Conservation (phyloP, 2,113 vertebrate species). For the Phylloscopus whistleri region DNA sequence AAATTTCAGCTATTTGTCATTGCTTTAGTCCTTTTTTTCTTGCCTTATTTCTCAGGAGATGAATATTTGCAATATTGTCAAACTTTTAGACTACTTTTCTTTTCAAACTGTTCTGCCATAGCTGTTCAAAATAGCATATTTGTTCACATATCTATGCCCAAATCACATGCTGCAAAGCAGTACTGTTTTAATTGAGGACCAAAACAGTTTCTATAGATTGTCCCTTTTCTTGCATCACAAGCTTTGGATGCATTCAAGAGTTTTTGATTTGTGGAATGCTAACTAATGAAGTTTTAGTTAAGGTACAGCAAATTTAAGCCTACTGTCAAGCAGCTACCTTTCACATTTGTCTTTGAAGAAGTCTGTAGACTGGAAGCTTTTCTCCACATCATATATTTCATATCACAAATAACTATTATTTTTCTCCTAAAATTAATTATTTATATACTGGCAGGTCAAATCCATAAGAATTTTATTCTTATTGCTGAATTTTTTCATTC, state of each 20-base stretch:
- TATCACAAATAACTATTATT: background rate
- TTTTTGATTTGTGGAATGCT: background rate
- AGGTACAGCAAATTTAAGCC: background rate
- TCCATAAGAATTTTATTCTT: background rate
- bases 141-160: background rate
- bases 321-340: background rate
- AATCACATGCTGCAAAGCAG: background rate
- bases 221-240: background rate
- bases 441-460: background rate
- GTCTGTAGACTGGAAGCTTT: background rate
- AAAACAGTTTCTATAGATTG: background rate
- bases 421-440: background rate
- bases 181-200: background rate
- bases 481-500: background rate
- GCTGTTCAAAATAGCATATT: background rate
- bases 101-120: background rate
- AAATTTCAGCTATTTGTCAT: background rate
- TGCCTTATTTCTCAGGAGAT: background rate
- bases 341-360: background rate
- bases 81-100: background rate
- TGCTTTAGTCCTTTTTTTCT: background rate
- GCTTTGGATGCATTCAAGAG: background rate
- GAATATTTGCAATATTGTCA: background rate
- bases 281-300: background rate
- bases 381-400: background rate